Evolutionary conservation across 2,113 vertebrate genomes (phyloP), one percentile per base, ranked within the genome.

Genomic region (Talpa occidentalis): DNA sequence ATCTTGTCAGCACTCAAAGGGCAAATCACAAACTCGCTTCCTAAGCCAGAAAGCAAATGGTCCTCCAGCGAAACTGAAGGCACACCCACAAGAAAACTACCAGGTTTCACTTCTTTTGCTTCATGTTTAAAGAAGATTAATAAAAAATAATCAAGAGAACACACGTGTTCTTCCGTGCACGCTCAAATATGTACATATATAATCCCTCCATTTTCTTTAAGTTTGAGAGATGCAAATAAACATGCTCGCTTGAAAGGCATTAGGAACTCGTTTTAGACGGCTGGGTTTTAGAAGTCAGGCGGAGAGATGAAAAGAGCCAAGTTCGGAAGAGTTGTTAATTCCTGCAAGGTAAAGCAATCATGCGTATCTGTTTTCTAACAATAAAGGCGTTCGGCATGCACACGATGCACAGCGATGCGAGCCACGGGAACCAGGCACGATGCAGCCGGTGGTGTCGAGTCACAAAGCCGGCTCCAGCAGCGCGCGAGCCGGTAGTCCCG

Each of bases 391-490:
- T 5, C 19, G 76, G 70, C 52, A 74, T 6, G 73, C 84, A 83
- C 74, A 28, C 1, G 24, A 74, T 54, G 69, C 66, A 42, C 84
- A 91, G 92, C 70, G 32, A 72, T 14, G 80, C 32, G 40, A 88
- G 74, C 90, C 54, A 21, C 80, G 9, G 70, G 42, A 16, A 22
- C 9, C 32, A 2, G 59, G 76, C 95, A 32, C 56, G 9, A 6
- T 8, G 89, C 59, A 66, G 90, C 92, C 10, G 73, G 44, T 5
- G 76, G 7, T 88, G 81, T 66, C 67, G 81, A 24, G 95, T 84
- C 93, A 97, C 94, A 94, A 94, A 96, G 94, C 79, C 94, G 72
- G 79, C 77, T 74, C 15, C 2, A 54, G 74, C 88, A 59, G 79
- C 93, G 62, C 62, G 72, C n/a, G 60, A 93, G 94, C 73, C 32